Base-by-base conservation (phyloP, 2,888 invertebrate genomes). In the Dryocosmus kuriphilus region DNA sequence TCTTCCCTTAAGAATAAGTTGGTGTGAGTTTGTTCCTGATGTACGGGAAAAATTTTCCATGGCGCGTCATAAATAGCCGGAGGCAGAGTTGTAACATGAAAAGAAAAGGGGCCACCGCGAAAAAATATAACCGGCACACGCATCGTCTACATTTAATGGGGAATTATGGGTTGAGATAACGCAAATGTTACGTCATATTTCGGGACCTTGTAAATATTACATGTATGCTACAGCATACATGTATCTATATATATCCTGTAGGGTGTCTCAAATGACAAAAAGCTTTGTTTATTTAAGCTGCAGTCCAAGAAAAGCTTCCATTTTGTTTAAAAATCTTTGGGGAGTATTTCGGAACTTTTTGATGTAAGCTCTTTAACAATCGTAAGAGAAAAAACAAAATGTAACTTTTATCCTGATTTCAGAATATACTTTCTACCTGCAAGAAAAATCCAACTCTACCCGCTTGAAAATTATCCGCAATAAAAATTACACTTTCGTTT, bases 21-120 rank as follows among this genome's bases (percentile, higher is more conserved):
- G 81, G 83, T 79, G 84, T 83, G 86, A 86, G 86, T 89, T 88
- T 84, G 84, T 77, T 81, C 82, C 77, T 87, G 86, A 89, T 89
- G 88, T 88, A 89, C 87, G 87, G 85, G 85, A 87, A 88, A 89
- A 87, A 86, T 89, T 89, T 88, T 88, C 87, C 86, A 82, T 81
- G 83, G 86, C 83, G 84, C 85, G 85, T 88, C 88, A 87, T 89
- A 89, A 89, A 88, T 88, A 89, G 87, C 85, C 82, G 81, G 80
- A 77, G 81, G 76, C 74, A 63, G 46, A 75, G 14, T 80, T 79
- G 78, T 77, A 80, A 79, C 51, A 57, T 51, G 73, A 55, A 80
- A 77, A 46, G 77, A 74, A 71, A 75, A 61, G 71, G 63, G 30
- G 75, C n/a, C 71, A 61, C 71, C 62, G 19, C 61, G 19, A 32